Evolutionary conservation across 2,797 vertebrate species (phyloP).

Genomic region (Prunella strophiata): DNA sequence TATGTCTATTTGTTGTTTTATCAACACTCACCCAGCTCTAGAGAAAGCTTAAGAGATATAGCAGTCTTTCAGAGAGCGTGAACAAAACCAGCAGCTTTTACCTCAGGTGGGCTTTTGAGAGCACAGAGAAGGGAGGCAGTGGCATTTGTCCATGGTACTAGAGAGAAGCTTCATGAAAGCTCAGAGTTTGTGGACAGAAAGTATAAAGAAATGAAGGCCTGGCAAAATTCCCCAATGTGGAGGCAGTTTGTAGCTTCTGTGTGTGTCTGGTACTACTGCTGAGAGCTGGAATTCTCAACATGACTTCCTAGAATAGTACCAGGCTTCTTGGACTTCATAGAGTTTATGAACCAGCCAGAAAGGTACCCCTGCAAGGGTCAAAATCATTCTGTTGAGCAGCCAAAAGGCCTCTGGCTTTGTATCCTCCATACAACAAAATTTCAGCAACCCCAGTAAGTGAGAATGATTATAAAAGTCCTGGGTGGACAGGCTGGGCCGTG

Average conservation of each 20-base stretch:
- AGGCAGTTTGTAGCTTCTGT: neutral
- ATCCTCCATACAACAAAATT: neutral
- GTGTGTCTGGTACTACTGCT: neutral
- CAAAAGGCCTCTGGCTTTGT: neutral
- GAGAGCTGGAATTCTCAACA: neutral
- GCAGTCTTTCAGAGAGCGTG: neutral
- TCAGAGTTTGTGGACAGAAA: neutral
- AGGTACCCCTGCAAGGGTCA: neutral
- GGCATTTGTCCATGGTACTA: neutral
- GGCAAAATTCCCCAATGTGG: fast-evolving
- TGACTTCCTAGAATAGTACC: neutral
- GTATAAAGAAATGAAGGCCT: neutral
- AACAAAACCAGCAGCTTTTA: neutral
- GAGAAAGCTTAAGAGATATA: neutral
- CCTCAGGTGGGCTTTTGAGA: neutral
- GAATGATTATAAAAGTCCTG: neutral
- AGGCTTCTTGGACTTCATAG: neutral
- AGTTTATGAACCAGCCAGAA: neutral
- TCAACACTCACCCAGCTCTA: neutral
- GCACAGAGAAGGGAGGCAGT: neutral
- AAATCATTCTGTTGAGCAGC: neutral
- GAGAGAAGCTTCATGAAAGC: neutral
- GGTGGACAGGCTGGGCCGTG: neutral
- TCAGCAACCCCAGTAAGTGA: neutral
- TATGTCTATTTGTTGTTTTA: neutral